These are phyloP conservation scores for Petrolisthes cinctipes DNA, from an alignment of 2,888 invertebrate species.

Conservation along the genomic window DNA sequence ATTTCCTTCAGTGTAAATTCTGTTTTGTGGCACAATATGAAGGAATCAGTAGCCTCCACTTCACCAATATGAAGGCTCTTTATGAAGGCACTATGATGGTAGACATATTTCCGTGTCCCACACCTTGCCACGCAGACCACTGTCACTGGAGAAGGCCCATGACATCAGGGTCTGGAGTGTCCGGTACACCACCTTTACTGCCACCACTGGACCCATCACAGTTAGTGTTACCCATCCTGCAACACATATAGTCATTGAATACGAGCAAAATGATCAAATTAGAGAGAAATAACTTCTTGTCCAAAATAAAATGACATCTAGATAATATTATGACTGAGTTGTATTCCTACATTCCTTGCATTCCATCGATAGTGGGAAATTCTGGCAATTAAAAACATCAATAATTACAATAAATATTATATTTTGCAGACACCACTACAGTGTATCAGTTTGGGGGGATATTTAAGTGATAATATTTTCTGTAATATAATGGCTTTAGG, in stretches of 20 bases:
- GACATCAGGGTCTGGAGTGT: constrained; percentile 15
- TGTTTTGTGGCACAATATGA: too few species aligned
- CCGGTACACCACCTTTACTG: constrained; percentile 37
- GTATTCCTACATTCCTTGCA: too few species aligned
- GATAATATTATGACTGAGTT: not conserved
- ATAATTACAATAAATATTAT: not conserved
- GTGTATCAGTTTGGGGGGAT: not conserved
- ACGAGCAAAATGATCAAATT: not conserved
- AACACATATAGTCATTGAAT: not conserved
- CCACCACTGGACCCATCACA: constrained; percentile 53
- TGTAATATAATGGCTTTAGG: too few species aligned
- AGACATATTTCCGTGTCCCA: not conserved
- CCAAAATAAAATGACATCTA: too few species aligned
- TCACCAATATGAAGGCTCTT: too few species aligned
- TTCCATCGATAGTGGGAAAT: too few species aligned
- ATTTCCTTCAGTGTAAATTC: too few species aligned
- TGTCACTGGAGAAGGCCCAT: constrained; percentile 27
- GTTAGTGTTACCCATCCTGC: constrained; percentile 52
- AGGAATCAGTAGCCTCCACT: too few species aligned
- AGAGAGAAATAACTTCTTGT: too few species aligned
- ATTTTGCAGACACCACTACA: not conserved
- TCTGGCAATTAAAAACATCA: not conserved
- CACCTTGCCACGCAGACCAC: constrained; percentile 46
- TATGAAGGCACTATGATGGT: too few species aligned
- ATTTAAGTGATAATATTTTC: too few species aligned